These are phyloP conservation scores for Perizoma flavofasciatum DNA, from an alignment of 2,888 invertebrate genomes.

Conservation along the genomic window DNA sequence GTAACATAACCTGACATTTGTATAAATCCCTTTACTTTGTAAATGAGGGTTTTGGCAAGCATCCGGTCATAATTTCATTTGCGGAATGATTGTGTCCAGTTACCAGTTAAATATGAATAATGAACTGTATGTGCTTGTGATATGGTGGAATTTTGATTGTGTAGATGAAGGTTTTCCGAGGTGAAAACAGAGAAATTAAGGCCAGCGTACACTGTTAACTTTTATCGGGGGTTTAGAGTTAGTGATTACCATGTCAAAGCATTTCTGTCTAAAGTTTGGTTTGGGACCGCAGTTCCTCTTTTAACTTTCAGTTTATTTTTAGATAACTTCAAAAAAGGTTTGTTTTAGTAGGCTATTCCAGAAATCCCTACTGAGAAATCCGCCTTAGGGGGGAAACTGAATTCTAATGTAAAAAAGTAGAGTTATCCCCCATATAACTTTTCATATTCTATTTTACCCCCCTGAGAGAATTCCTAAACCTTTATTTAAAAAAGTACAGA, in stretches of 20 bases:
- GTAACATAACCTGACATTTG: no score
- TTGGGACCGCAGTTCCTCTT: no score
- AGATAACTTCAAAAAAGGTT: no score
- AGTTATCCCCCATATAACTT: no score
- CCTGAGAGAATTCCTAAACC: no score
- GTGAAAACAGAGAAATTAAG: slow-evolving; percentile 30
- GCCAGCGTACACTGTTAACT: slow-evolving; percentile 25
- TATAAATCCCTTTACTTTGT: neutral
- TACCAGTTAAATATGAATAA: slow-evolving; percentile 11
- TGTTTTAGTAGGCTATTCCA: no score
- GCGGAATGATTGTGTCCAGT: slow-evolving; percentile 22
- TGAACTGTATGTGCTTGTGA: neutral
- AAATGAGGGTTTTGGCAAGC: slow-evolving; percentile 18
- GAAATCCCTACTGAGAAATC: no score
- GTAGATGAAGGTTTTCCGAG: neutral
- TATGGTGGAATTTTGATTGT: slow-evolving; percentile 3
- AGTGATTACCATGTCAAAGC: slow-evolving; percentile 27
- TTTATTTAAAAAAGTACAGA: no score
- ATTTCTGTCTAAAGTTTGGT: slow-evolving; percentile 12
- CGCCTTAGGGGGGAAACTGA: no score
- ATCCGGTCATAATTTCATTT: slow-evolving; percentile 24
- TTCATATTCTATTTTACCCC: no score
- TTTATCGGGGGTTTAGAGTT: slow-evolving; percentile 20
- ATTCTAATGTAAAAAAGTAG: no score
- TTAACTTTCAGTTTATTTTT: no score